phyloP scores from a whole-genome alignment of 2,113 vertebrate species.

The Melanerpes aurifrons region DNA sequence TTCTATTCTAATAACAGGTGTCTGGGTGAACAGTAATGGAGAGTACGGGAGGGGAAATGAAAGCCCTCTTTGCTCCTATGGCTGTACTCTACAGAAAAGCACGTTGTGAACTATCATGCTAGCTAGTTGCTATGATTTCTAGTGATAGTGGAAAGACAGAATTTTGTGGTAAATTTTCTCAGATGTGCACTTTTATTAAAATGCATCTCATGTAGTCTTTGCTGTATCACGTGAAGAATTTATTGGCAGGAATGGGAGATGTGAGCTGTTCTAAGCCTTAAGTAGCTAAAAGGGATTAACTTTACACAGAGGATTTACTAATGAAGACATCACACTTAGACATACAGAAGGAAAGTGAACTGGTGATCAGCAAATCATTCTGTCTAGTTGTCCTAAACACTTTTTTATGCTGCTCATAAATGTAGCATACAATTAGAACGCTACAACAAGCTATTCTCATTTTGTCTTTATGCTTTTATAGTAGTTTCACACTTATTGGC shows the following conservation, averaged over 20 bases:
- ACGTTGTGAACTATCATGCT: neutral
- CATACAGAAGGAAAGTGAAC: neutral
- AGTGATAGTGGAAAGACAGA: neutral
- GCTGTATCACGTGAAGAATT: neutral
- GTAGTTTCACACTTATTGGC: conserved; percentile 38
- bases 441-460: neutral
- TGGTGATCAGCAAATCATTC: neutral
- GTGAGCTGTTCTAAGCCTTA: conserved; percentile 55
- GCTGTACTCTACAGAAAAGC: neutral
- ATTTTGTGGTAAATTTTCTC: neutral
- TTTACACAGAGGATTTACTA: conserved; percentile 60
- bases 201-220: neutral
- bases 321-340: conserved; percentile 46
- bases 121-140: neutral
- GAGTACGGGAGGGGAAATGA: neutral
- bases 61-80: neutral
- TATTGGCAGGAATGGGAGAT: conserved; percentile 21
- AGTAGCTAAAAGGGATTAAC: conserved; percentile 69
- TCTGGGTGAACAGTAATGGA: neutral
- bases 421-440: neutral
- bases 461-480: conserved; percentile 1
- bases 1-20: neutral
- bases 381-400: neutral
- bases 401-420: neutral
- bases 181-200: neutral